These are phyloP conservation scores for Papilio elwesi DNA, from an alignment of 2,888 invertebrate genomes.

Conservation along the genomic window DNA sequence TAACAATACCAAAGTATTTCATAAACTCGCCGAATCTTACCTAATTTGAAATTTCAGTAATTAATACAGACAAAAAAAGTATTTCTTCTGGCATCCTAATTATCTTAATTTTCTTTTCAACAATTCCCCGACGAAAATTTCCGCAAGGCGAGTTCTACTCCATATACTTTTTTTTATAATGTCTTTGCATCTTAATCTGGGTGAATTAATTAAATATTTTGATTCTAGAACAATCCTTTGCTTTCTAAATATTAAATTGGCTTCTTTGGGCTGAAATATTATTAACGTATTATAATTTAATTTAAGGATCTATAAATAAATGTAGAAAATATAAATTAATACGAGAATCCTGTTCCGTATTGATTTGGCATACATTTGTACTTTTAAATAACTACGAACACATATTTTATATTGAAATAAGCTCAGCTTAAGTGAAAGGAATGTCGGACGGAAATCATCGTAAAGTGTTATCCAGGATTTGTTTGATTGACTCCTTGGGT, in stretches of 20 bases:
- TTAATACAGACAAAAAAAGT: constrained; percentile 1
- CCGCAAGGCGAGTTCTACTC: constrained; percentile 39
- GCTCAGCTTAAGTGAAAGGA: too few species aligned
- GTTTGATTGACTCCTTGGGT: too few species aligned
- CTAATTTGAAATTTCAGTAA: constrained; percentile 25
- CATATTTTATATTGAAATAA: background rate
- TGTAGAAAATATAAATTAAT: background rate
- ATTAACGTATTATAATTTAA: background rate
- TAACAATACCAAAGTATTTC: background rate
- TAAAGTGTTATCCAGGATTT: too few species aligned
- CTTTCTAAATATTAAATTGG: constrained; percentile 21
- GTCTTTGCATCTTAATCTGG: constrained; percentile 47
- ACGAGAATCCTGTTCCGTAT: background rate
- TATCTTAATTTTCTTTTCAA: constrained; percentile 46
- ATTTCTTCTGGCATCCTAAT: constrained; percentile 45
- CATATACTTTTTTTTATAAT: constrained; percentile 29
- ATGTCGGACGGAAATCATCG: too few species aligned
- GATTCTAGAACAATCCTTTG: constrained; percentile 36
- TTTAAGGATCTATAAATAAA: background rate
- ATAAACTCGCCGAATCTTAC: constrained; percentile 7
- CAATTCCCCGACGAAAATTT: constrained; percentile 44
- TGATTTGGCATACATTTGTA: background rate
- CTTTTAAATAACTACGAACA: background rate
- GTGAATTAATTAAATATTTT: constrained; percentile 47
- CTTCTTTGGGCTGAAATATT: constrained; percentile 14